phyloP scores from a whole-genome alignment of 2,797 vertebrate species.

The Peromyscus nudipes region DNA sequence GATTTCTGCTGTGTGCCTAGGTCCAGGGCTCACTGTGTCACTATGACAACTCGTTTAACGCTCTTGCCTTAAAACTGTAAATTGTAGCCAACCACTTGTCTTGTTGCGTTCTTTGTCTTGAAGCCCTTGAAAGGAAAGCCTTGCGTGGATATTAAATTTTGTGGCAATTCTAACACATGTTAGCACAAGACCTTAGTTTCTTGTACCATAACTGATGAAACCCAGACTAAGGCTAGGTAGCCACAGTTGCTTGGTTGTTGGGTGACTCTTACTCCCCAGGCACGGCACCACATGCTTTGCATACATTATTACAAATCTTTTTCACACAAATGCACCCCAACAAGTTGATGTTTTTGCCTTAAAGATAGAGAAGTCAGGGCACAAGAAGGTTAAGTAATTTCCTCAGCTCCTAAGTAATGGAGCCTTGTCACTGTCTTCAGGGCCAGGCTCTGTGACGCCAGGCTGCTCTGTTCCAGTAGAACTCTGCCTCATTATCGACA shows the following conservation, averaged over 20 bases:
- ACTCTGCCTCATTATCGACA: constrained; percentile 50
- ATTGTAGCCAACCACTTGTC: constrained; percentile 27
- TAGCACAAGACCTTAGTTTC: constrained; percentile 24
- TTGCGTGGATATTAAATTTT: not conserved
- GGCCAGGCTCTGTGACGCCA: not conserved
- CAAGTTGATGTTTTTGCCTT: constrained; percentile 15
- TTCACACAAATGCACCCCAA: not conserved
- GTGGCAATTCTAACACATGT: not conserved
- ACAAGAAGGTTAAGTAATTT: constrained; percentile 16
- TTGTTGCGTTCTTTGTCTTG: constrained; percentile 60
- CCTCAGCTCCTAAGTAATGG: constrained; percentile 29
- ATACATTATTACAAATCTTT: not conserved
- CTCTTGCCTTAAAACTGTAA: constrained; percentile 45
- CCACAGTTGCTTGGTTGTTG: not conserved
- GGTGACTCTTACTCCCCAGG: not conserved
- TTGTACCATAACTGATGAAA: not conserved
- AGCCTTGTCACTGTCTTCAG: not conserved
- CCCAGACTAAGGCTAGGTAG: not conserved
- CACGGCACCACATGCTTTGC: not conserved
- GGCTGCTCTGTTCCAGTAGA: constrained; percentile 16
- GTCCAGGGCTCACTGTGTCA: not conserved
- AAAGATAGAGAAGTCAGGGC: constrained; percentile 32
- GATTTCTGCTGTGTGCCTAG: constrained; percentile 4
- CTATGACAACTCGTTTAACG: constrained; percentile 40
- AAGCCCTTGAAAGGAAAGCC: constrained; percentile 54